Evolutionary conservation across 2,113 vertebrate species (phyloP).

Genomic region (Clarias batrachus): DNA sequence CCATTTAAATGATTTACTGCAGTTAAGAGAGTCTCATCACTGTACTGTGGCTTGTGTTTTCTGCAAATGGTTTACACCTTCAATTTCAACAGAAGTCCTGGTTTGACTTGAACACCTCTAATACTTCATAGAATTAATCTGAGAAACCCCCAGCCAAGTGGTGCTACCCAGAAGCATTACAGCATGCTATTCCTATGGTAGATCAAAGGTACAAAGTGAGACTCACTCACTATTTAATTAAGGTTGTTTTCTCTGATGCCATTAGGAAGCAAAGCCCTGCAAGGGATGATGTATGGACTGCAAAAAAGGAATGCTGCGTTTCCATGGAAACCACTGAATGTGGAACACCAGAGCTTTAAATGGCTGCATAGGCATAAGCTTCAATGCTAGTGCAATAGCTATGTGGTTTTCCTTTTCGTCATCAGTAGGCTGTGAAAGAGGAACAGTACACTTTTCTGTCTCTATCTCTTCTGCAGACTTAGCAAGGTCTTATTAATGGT

Average conservation of each 20-base stretch:
- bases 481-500: background rate
- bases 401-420: slow-evolving; percentile 29
- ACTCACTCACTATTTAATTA: slow-evolving; percentile 18
- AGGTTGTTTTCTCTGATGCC: slow-evolving; percentile 32
- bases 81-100: too few relatives aligned
- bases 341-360: slow-evolving; percentile 39
- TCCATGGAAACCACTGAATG: slow-evolving; percentile 53
- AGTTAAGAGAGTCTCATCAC: too few relatives aligned
- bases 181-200: background rate
- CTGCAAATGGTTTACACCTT: too few relatives aligned
- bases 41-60: too few relatives aligned
- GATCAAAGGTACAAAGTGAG: background rate
- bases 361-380: slow-evolving; percentile 41
- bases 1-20: too few relatives aligned
- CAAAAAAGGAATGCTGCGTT: slow-evolving; percentile 45
- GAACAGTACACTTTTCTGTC: background rate
- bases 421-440: background rate
- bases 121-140: background rate
- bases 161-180: background rate
- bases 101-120: background rate
- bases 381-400: slow-evolving; percentile 10
- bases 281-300: slow-evolving; percentile 63
- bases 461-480: background rate
- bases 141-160: background rate
- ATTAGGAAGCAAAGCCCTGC: slow-evolving; percentile 57